A percentile compares a stretch with the other conserved stretches of the same genome.
These are phyloP conservation scores for Pachyramphus minor DNA, from an alignment of 2,113 vertebrate genomes.

Conservation along the genomic window DNA sequence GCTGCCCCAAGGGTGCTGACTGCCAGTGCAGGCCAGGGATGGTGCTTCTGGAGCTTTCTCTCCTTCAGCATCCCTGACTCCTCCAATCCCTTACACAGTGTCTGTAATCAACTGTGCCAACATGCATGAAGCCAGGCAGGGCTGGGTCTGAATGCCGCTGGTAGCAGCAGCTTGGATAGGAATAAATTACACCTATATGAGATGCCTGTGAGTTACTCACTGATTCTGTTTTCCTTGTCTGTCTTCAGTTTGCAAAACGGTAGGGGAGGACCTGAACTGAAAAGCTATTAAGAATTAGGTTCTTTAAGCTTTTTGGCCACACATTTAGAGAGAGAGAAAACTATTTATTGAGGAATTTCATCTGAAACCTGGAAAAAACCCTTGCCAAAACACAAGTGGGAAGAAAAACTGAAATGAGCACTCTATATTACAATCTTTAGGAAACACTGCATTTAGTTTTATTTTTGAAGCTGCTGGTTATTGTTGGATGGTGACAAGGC, in stretches of 20 bases:
- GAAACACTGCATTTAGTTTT: not conserved
- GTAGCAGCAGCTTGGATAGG: not conserved
- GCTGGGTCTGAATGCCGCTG: not conserved
- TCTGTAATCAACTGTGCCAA: not conserved
- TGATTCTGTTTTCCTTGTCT: not conserved
- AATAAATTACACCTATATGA: not conserved
- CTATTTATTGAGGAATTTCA: constrained; percentile 4
- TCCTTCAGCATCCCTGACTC: not conserved
- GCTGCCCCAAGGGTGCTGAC: not conserved
- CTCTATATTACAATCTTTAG: not conserved
- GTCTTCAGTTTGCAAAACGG: constrained; percentile 1
- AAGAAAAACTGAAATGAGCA: not conserved
- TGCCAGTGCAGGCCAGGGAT: not conserved
- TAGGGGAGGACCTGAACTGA: constrained; percentile 1
- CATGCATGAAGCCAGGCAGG: accelerated
- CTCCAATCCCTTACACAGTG: accelerated
- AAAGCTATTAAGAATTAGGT: not conserved
- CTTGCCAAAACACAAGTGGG: not conserved
- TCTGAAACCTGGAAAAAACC: not conserved
- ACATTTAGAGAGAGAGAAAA: not conserved
- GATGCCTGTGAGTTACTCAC: not conserved
- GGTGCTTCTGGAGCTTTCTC: not conserved
- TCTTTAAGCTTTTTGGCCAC: not conserved
- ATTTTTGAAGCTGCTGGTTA: not conserved
- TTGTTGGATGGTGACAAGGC: not conserved